Base-by-base conservation (phyloP, 2,113 vertebrate genomes). In the Sylvilagus bachmani region DNA sequence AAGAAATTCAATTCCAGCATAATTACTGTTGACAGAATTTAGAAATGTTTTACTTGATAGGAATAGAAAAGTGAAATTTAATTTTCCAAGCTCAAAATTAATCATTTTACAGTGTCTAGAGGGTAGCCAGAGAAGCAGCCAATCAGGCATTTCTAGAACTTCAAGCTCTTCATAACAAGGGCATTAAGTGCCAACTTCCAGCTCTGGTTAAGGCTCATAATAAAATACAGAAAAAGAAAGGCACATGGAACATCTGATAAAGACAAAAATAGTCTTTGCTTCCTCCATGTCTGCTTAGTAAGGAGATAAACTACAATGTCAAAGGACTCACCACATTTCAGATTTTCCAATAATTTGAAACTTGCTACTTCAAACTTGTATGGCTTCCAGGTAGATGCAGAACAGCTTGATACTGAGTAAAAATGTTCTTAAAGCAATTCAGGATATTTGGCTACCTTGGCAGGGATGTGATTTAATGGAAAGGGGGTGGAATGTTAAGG, bases 31-130 rank as follows among this genome's bases (percentile, higher is more conserved):
- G 51, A 78, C 83, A 6, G 6, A 96, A 77, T 79, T 90, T 91
- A 95, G 77, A 88, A 1, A 10, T 8, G 71, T 86, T 69, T 16
- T 5, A 90, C 69, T 55, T 51, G 51, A 10, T 93, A 97, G 90
- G 36, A 97, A 85, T 64, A 93, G 62, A 64, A 93, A 95, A 88
- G 53, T 67, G 70, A 78, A 86, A 84, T 83, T 86, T 91, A 36
- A 62, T 86, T 89, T 96, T 89, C 70, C 62, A 91, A 70, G 66
- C 4, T n/a, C 12, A 90, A 73, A 86, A 94, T 81, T 55, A 97
- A 64, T 87, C 22, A 53, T 93, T 95, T 85, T 62, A 70, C 51
- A 81, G 29, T 29, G 64, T 58, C 95, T 94, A 85, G 17, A 82
- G 14, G 10, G 21, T 53, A 89, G 77, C 61, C 44, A 89, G 71